Conservation (phyloP, 2,113 vertebrate species). For the Poicephalus gulielmi region DNA sequence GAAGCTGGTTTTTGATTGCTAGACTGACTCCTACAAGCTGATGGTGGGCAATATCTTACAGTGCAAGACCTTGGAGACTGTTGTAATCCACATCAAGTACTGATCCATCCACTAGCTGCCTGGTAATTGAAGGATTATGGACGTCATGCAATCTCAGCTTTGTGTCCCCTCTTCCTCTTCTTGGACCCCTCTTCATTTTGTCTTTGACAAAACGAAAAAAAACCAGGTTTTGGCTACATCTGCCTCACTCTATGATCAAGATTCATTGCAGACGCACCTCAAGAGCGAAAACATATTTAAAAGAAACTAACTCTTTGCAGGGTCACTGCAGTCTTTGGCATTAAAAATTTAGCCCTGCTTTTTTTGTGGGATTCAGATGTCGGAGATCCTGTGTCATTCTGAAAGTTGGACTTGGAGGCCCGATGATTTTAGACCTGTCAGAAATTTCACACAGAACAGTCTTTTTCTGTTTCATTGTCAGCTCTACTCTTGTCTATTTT, state of each 20-base stretch:
- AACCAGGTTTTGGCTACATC: background rate
- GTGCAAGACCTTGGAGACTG: background rate
- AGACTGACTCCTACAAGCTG: background rate
- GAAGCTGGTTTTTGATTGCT: background rate
- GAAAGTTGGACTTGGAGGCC: background rate
- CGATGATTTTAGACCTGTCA: background rate
- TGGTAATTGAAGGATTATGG: background rate
- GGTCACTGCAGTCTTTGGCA: background rate
- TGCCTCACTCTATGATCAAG: background rate
- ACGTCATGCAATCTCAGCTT: background rate
- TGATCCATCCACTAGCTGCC: background rate
- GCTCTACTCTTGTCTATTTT: background rate
- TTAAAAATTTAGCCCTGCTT: background rate
- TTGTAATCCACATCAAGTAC: background rate
- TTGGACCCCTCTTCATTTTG: background rate
- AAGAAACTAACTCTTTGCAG: background rate
- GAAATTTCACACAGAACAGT: background rate
- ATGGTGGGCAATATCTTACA: background rate
- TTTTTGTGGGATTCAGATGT: background rate
- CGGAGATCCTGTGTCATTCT: background rate
- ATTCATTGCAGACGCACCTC: background rate
- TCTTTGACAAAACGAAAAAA: background rate
- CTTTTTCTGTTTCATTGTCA: background rate
- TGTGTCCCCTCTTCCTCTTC: background rate
- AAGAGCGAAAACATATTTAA: background rate